Conservation (phyloP, 2,113 vertebrate genomes). For the Psilopogon haemacephalus region DNA sequence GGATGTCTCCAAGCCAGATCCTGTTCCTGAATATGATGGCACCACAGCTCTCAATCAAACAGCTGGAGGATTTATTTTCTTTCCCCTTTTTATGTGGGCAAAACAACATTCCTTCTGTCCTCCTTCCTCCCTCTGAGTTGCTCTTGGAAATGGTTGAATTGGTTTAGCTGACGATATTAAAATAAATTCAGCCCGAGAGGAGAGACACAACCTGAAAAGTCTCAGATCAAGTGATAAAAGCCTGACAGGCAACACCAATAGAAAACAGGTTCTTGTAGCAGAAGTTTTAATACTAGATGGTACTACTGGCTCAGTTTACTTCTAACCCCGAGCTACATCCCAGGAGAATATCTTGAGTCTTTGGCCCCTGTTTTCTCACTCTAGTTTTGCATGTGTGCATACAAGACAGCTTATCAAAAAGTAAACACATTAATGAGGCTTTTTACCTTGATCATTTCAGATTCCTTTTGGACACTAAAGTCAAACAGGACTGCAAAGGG, state of each 20-base stretch:
- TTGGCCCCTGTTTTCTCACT: constrained; percentile 42
- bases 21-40: neutral
- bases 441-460: neutral
- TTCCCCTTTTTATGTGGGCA: constrained; percentile 9
- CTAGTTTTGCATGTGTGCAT: neutral
- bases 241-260: constrained; percentile 22
- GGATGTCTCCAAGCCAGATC: neutral
- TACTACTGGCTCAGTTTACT: constrained; percentile 22
- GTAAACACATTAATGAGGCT: neutral
- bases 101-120: constrained; percentile 37
- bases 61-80: constrained; percentile 15
- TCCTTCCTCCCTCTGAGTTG: neutral
- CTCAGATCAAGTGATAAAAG: constrained; percentile 61
- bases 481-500: neutral
- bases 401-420: constrained; percentile 7
- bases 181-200: constrained; percentile 39
- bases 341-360: constrained; percentile 13
- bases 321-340: constrained; percentile 47
- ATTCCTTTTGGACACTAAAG: neutral
- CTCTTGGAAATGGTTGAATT: constrained; percentile 52
- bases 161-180: constrained; percentile 39
- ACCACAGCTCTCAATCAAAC: neutral
- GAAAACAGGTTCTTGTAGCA: constrained; percentile 38
- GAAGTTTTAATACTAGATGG: constrained; percentile 28
- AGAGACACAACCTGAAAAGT: constrained; percentile 54